Percentiles rank a stretch among this genome's conserved stretches.
phyloP scores from a whole-genome alignment of 2,888 invertebrate genomes.

The Trisateles emortualis region DNA sequence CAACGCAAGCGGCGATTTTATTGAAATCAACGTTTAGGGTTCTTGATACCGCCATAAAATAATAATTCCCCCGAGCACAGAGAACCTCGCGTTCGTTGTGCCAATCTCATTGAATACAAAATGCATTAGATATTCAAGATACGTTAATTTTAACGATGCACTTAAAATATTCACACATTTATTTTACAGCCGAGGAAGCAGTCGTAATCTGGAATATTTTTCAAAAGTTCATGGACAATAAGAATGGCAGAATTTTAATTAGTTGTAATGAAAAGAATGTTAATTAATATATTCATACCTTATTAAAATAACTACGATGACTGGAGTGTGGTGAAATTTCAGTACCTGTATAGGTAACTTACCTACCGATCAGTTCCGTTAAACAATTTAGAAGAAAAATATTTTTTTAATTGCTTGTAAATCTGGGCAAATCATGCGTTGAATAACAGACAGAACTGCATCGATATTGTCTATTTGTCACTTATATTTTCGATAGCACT shows the following conservation, averaged over 20 bases:
- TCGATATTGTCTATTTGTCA: too few relatives aligned
- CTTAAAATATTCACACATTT: slow-evolving; percentile 20
- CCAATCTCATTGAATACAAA: background rate
- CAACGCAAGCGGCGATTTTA: slow-evolving; percentile 28
- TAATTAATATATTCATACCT: slow-evolving; percentile 37
- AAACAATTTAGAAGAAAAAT: background rate
- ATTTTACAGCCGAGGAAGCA: slow-evolving; percentile 25
- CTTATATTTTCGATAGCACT: too few relatives aligned
- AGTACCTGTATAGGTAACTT: slow-evolving; percentile 1
- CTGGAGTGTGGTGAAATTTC: slow-evolving; percentile 9
- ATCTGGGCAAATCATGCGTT: too few relatives aligned
- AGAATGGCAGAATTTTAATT: slow-evolving; percentile 36
- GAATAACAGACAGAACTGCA: too few relatives aligned
- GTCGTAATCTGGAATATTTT: slow-evolving; percentile 29
- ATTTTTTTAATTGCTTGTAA: background rate
- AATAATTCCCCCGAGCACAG: background rate
- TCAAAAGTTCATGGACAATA: slow-evolving; percentile 22
- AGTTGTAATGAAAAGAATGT: slow-evolving; percentile 35
- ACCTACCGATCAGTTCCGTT: background rate
- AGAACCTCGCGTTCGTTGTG: background rate
- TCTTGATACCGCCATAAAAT: slow-evolving; percentile 22
- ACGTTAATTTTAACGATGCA: slow-evolving; percentile 26
- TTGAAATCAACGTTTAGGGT: slow-evolving; percentile 46
- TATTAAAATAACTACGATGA: slow-evolving; percentile 37
- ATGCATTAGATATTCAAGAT: slow-evolving; percentile 11